Conservation (phyloP, 1,140 invertebrate species). For the Solenopsis invicta region DNA sequence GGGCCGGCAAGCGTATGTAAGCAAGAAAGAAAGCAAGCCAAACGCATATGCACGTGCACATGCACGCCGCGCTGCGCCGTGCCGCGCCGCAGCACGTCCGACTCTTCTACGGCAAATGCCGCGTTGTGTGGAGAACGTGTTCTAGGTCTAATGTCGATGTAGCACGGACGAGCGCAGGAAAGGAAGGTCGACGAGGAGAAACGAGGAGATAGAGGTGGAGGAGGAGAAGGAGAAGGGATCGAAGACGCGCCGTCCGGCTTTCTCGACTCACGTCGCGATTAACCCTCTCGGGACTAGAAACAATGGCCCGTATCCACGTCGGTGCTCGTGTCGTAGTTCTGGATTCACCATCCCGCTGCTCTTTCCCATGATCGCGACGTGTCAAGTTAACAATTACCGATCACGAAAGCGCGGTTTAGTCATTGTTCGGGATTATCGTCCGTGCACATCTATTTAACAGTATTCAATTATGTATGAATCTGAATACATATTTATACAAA, state of each 20-base stretch:
- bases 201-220: slow-evolving; percentile 55
- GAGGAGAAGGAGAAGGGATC: background rate
- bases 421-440: background rate
- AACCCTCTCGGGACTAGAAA: slow-evolving; percentile 58
- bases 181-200: slow-evolving; percentile 70
- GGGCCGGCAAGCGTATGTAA: slow-evolving; percentile 58
- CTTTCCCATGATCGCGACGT: slow-evolving; percentile 7
- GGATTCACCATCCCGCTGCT: slow-evolving; percentile 5
- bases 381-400: background rate
- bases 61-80: background rate
- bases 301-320: slow-evolving; percentile 36
- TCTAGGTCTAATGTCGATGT: slow-evolving; percentile 71
- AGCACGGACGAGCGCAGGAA: slow-evolving; percentile 50
- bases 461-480: background rate
- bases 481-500: background rate
- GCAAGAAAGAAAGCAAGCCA: slow-evolving; percentile 17
- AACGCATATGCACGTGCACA: slow-evolving; percentile 19
- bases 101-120: slow-evolving; percentile 78
- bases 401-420: slow-evolving; percentile 17
- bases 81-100: slow-evolving; percentile 61
- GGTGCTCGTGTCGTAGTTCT: slow-evolving; percentile 9
- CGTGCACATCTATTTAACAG: background rate
- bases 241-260: slow-evolving; percentile 39
- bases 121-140: slow-evolving; percentile 74
- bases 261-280: slow-evolving; percentile 74